These are phyloP conservation scores for Ostrea edulis DNA, from an alignment of 1,140 invertebrate species.

Conservation along the genomic window DNA sequence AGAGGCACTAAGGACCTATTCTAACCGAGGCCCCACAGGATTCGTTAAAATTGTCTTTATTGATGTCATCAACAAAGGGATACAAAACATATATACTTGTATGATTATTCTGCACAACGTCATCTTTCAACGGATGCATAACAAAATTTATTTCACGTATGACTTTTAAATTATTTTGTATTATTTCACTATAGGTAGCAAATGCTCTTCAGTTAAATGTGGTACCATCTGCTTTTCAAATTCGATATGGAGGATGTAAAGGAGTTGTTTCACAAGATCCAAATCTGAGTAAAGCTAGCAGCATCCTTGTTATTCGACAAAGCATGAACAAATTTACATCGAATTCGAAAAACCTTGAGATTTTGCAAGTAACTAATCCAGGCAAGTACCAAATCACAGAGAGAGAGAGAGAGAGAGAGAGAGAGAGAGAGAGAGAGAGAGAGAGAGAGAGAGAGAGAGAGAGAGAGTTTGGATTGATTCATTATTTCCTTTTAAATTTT, in stretches of 20 bases:
- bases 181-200: not conserved
- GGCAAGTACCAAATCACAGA: not conserved
- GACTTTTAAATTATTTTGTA: not conserved
- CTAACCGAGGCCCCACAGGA: too few species aligned
- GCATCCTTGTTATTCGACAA: slow-evolving; percentile 31
- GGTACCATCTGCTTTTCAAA: slow-evolving; percentile 44
- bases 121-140: too few species aligned
- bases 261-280: slow-evolving; percentile 42
- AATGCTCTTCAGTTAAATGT: not conserved
- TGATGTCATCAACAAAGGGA: too few species aligned
- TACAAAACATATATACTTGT: too few species aligned
- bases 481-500: not conserved
- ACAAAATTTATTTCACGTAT: not conserved
- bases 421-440: too few species aligned
- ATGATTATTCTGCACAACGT: too few species aligned
- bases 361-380: slow-evolving; percentile 38
- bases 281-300: slow-evolving; percentile 11
- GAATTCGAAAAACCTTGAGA: slow-evolving; percentile 33
- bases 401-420: too few species aligned
- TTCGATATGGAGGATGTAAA: slow-evolving; percentile 49
- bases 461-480: too few species aligned
- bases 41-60: too few species aligned
- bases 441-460: too few species aligned
- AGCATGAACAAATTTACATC: slow-evolving; percentile 48
- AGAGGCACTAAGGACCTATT: too few species aligned